These are phyloP conservation scores for Mamestra configurata DNA, from an alignment of 1,140 invertebrate genomes.

Conservation along the genomic window DNA sequence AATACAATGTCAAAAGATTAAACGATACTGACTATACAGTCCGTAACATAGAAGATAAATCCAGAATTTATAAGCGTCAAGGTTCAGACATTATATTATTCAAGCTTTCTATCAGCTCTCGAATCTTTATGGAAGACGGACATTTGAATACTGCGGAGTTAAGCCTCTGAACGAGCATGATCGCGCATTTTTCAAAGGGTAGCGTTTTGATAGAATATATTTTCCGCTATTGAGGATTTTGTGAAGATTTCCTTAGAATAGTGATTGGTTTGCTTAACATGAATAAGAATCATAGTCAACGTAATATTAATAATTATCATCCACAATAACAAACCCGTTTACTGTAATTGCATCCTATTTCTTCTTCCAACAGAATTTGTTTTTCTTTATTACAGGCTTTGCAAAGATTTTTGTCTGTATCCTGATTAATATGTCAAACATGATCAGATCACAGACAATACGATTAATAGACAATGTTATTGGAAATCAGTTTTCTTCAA, in stretches of 20 bases:
- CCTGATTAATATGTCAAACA: too few species aligned
- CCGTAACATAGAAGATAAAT: not conserved
- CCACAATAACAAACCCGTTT: not conserved
- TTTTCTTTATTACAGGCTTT: too few species aligned
- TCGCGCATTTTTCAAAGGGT: slow-evolving; percentile 33
- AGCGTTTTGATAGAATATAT: slow-evolving; percentile 17
- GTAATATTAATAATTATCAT: too few species aligned
- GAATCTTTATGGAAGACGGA: slow-evolving; percentile 18
- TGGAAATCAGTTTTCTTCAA: not conserved
- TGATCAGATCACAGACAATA: not conserved
- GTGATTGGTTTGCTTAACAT: not conserved
- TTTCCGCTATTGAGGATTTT: slow-evolving; percentile 8
- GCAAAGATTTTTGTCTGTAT: too few species aligned
- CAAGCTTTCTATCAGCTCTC: slow-evolving; percentile 19
- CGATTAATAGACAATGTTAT: not conserved
- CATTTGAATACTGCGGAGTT: slow-evolving; percentile 42
- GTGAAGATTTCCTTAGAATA: not conserved
- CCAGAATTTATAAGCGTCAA: slow-evolving; percentile 13
- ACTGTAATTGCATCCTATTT: not conserved
- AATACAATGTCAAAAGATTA: not conserved
- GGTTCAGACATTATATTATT: slow-evolving; percentile 17
- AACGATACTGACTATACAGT: not conserved
- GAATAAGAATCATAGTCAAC: not conserved
- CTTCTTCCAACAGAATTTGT: too few species aligned
- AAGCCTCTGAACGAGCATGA: slow-evolving; percentile 23